Evolutionary conservation across 2,113 vertebrate species (phyloP).

Genomic region (Leptodactylus fuscus): DNA sequence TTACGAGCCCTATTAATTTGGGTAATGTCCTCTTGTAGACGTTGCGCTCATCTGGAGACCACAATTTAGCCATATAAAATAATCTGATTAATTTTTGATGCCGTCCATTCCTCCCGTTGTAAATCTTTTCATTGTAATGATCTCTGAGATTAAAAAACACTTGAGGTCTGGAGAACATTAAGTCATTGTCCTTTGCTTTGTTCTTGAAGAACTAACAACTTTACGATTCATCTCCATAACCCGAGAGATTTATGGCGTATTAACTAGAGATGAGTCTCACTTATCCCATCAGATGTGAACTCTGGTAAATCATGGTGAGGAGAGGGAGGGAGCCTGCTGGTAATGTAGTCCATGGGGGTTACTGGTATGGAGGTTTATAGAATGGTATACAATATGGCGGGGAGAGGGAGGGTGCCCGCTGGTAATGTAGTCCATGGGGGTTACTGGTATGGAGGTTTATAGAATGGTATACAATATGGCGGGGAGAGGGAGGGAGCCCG

Average conservation of each 20-base stretch:
- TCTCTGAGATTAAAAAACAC: slow-evolving; percentile 28
- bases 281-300: not conserved
- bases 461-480: no score
- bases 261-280: slow-evolving; percentile 24
- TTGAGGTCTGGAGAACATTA: slow-evolving; percentile 6
- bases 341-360: not conserved
- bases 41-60: not conserved
- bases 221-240: slow-evolving; percentile 17
- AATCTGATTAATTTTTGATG: slow-evolving; percentile 27
- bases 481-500: no score
- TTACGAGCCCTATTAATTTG: slow-evolving; percentile 19
- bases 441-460: no score
- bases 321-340: not conserved
- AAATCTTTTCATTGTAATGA: slow-evolving; percentile 18
- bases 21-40: not conserved
- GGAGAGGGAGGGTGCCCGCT: no score
- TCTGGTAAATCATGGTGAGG: not conserved
- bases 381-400: no score
- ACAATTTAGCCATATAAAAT: not conserved
- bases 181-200: slow-evolving; percentile 44
- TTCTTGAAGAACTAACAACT: slow-evolving; percentile 35
- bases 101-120: not conserved
- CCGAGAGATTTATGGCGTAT: slow-evolving; percentile 30
- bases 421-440: no score
- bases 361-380: not conserved